Evolutionary conservation across 2,888 invertebrate species (phyloP).

Genomic region (Arenicola marina): DNA sequence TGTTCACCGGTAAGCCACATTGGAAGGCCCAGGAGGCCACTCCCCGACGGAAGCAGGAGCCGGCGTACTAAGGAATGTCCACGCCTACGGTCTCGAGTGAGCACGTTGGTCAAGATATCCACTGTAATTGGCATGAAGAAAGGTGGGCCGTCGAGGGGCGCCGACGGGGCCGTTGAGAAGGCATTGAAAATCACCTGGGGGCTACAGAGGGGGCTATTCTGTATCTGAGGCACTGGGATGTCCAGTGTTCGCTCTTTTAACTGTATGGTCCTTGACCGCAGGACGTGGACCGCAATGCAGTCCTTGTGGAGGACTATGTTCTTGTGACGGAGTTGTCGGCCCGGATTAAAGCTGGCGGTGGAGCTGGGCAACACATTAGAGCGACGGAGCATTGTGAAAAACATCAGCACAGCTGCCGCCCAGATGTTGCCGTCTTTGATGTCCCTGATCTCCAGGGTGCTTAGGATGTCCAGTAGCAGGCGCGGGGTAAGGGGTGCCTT

Average conservation of each 20-base stretch:
- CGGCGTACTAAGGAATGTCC: too few relatives aligned
- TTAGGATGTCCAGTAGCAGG: neutral
- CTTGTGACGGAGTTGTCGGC: neutral
- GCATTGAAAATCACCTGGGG: neutral
- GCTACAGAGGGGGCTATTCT: neutral
- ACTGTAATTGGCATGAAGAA: neutral
- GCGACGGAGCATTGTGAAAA: neutral
- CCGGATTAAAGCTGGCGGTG: neutral
- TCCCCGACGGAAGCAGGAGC: too few relatives aligned
- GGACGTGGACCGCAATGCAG: neutral
- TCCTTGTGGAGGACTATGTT: too few relatives aligned
- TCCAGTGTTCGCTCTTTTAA: neutral
- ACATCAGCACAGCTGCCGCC: neutral
- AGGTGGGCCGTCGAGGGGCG: neutral
- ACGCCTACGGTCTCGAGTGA: too few relatives aligned
- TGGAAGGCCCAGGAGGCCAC: too few relatives aligned
- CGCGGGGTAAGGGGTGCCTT: neutral
- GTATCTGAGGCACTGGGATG: neutral
- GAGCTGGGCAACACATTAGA: constrained; percentile 1
- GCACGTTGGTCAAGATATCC: too few relatives aligned
- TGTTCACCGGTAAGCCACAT: too few relatives aligned
- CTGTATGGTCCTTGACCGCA: neutral
- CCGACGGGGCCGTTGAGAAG: neutral
- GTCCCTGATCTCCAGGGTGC: neutral
- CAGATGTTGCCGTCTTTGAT: neutral